Evolutionary conservation across 2,888 invertebrate genomes (phyloP), one percentile per base, ranked within the genome.

Genomic region (Parasteatoda lunata): DNA sequence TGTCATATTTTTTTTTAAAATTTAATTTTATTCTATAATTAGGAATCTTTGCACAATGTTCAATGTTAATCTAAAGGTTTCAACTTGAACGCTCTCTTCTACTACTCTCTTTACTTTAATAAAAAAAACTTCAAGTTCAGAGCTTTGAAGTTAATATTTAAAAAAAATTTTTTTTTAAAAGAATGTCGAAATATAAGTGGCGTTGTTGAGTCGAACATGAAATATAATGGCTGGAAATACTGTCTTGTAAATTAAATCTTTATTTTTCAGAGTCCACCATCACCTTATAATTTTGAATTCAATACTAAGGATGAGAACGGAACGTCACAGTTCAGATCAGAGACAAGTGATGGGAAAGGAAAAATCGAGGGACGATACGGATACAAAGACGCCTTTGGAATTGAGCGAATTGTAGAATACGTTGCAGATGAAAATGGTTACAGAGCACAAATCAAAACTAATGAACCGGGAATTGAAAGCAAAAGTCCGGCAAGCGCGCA

Each of bases 391-490:
- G 76, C 77, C 11, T 54, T 76, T 9, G 89, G 89, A 7, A 66
- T 89, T 13, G 83, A 84, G 65, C 82, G 89, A 64, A 76, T 80
- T 30, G 89, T 89, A 13, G 72, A 87, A 52, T 89, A 89, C 73
- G 69, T 88, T 5, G 89, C 89, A 8, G 89, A 89, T 75, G 81
- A 84, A 65, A 65, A 88, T 48, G 89, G 89, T 30, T 89, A 89
- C 85, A 77, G 89, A 59, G 89, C 89, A 30, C 47, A 80, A 71
- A 80, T 89, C 9, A 81, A 70, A 9, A 86, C 80, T 4, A 86
- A 86, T 77, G 86, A 86, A 48, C 86, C 86, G 1, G 86, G 86
- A 45, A 86, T 80, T 5, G 86, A 77, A 11, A 80, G n/a, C 68
- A 69, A 81, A 48, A 77, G 72, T 48, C 80, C 86, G 1, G 86